Evolutionary conservation across 2,113 vertebrate genomes (phyloP).

Genomic region (Mormoops blainvillei): DNA sequence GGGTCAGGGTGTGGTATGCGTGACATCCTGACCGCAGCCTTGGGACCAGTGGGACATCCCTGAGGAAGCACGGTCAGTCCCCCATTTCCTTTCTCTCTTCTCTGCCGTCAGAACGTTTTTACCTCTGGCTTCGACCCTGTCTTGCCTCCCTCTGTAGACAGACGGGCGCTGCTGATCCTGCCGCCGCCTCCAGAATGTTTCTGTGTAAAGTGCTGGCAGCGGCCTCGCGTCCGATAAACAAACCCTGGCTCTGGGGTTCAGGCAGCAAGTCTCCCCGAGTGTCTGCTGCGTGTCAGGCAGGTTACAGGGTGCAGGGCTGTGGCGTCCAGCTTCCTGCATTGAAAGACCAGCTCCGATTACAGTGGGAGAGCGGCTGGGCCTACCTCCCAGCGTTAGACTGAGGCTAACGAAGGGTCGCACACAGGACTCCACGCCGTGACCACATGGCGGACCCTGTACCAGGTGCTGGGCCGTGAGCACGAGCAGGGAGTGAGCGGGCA

Average conservation of each 20-base stretch:
- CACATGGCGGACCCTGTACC: fast-evolving
- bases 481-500: fast-evolving
- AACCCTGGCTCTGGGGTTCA: fast-evolving
- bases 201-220: fast-evolving
- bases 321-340: not conserved
- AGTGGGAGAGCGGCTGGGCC: not conserved
- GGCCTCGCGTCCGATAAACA: not conserved
- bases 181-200: fast-evolving
- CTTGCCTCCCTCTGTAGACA: not conserved
- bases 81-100: not conserved
- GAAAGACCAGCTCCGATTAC: fast-evolving
- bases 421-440: fast-evolving
- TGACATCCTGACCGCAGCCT: not conserved
- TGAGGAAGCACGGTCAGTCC: fast-evolving
- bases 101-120: not conserved
- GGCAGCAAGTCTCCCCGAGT: fast-evolving
- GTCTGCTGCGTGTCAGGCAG: fast-evolving
- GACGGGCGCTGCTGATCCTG: not conserved
- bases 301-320: not conserved
- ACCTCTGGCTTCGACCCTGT: not conserved
- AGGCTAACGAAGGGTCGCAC: fast-evolving
- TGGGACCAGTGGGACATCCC: fast-evolving
- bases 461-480: fast-evolving
- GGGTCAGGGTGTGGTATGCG: no score
- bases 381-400: no score